Evolutionary conservation across 2,888 invertebrate genomes (phyloP), one percentile per base, ranked within the genome.

Genomic region (Agonopterix heracliana): DNA sequence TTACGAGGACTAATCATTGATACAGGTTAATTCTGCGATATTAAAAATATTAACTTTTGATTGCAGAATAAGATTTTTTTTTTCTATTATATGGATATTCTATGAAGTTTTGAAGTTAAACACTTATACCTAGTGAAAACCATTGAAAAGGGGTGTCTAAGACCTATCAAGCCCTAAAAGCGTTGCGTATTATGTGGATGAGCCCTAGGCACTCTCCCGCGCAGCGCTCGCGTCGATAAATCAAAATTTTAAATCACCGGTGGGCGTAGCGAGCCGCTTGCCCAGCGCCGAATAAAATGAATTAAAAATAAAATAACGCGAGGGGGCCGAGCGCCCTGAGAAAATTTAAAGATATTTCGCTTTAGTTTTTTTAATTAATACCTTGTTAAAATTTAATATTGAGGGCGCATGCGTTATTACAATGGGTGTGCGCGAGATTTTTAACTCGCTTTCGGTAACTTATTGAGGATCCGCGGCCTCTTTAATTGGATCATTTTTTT

Each of bases 321-420:
- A 79, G 81, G 81, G 80, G 81, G 79, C 78, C 72, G 71, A 76
- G 74, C 77, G 80, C 74, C 82, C 83, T 86, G 86, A 86, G 86
- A 86, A 87, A 85, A 86, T 81, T 85, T 79, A 80, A 86, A 85
- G 73, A 81, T 78, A 82, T 85, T 87, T 86, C 81, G 87, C 87
- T 86, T 88, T 86, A 84, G 79, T 87, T 87, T 88, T 88, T 87
- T 88, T 86, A 87, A 87, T 88, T 88, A 86, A 87, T 88, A 87
- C 88, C 88, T 88, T 88, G 88, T 88, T 88, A 88, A 88, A 87
- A 85, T 87, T 87, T 87, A 86, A 88, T 88, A 87, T 87, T 81
- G 86, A 85, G 83, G 78, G 80, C 85, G 80, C 76, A 84, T 78
- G 74, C 82, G 82, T 86, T 86, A 86, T 86, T 87, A 87, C 87